A percentile compares a stretch with the other conserved stretches of the same genome.
These are phyloP conservation scores for Nyctibius bracteatus DNA, from an alignment of 2,113 vertebrate genomes.

Conservation along the genomic window DNA sequence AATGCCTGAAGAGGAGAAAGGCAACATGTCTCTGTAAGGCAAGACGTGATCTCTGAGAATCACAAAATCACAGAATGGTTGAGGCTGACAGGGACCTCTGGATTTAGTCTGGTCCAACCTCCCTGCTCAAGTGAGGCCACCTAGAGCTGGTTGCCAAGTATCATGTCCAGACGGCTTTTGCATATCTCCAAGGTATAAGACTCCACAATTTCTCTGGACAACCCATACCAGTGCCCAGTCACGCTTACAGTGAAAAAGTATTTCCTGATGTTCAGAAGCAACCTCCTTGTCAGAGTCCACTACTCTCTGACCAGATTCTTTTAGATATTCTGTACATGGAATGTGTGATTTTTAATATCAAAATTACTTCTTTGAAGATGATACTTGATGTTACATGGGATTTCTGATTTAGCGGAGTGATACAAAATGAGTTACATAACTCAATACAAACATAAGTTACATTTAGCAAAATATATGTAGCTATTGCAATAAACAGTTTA, in stretches of 20 bases:
- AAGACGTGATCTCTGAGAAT: not conserved
- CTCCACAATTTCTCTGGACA: not conserved
- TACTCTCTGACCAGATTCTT: not conserved
- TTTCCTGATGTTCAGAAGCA: not conserved
- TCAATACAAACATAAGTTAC: not conserved
- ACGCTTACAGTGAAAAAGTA: not conserved
- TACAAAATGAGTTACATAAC: not conserved
- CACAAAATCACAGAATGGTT: not conserved
- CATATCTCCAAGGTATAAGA: not conserved
- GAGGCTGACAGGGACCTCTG: not conserved
- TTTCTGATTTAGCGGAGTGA: not conserved
- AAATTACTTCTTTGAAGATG: not conserved
- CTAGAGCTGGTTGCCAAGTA: not conserved
- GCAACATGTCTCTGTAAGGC: not conserved
- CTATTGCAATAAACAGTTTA: not conserved
- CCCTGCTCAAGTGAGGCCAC: not conserved
- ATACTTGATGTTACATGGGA: not conserved
- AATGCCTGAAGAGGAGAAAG: not conserved
- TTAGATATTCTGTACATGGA: not conserved
- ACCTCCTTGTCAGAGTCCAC: not conserved
- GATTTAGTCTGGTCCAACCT: not conserved
- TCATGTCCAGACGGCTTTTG: not conserved
- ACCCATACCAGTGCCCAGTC: not conserved
- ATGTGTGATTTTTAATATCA: not conserved
- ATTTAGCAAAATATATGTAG: not conserved